phyloP scores from a whole-genome alignment of 1,140 invertebrate species.

The Drosophila chauvacae region DNA sequence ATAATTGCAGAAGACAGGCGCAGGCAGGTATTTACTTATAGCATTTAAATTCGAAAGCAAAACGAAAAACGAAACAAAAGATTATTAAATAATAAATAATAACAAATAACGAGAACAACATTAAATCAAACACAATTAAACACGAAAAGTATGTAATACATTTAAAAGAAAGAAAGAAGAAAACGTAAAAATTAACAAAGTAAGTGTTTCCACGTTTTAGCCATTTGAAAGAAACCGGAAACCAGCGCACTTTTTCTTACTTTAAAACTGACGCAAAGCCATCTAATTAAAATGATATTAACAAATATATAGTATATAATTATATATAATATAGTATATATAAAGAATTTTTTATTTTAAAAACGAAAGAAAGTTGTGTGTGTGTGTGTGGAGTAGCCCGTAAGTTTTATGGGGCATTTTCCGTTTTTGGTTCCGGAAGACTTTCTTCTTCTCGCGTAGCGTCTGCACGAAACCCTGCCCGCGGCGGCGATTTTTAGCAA shows the following conservation, averaged over 20 bases:
- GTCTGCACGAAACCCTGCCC: not conserved
- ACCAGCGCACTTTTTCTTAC: slow-evolving; percentile 63
- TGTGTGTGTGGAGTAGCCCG: slow-evolving; percentile 2
- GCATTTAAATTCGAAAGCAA: slow-evolving; percentile 58
- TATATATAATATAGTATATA: slow-evolving; percentile 12
- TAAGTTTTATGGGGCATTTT: slow-evolving; percentile 14
- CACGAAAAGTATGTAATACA: slow-evolving; percentile 42
- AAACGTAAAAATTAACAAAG: slow-evolving; percentile 17
- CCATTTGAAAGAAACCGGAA: slow-evolving; percentile 46
- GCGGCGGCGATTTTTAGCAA: slow-evolving; percentile 33
- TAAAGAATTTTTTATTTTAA: slow-evolving; percentile 8
- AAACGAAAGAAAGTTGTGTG: slow-evolving; percentile 5
- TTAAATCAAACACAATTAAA: slow-evolving; percentile 43
- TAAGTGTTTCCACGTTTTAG: slow-evolving; percentile 60
- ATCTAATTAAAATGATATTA: slow-evolving; percentile 20
- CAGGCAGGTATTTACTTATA: slow-evolving; percentile 74
- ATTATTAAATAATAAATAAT: slow-evolving; percentile 19
- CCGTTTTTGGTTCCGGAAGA: slow-evolving; percentile 8
- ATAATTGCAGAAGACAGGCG: slow-evolving; percentile 33
- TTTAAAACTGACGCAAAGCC: slow-evolving; percentile 50
- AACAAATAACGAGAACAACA: slow-evolving; percentile 1
- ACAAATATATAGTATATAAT: slow-evolving; percentile 23
- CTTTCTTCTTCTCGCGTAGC: not conserved
- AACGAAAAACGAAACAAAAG: slow-evolving; percentile 44
- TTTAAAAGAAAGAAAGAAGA: not conserved